Base-by-base conservation (phyloP, 2,113 vertebrate genomes). In the Glaucidium brasilianum region DNA sequence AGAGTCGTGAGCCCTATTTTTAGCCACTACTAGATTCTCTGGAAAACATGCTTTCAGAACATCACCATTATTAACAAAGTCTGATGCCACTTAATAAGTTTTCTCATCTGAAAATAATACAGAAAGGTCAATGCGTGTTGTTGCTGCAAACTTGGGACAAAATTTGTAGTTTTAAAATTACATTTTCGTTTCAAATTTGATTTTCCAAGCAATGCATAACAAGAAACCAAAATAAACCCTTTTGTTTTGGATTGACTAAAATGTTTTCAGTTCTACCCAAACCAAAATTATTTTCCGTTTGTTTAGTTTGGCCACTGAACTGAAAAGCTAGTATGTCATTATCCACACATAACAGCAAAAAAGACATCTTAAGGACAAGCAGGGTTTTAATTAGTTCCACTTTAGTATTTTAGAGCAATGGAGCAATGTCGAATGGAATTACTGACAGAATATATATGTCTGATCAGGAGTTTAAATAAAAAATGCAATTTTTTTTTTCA, bases 201-300 rank as follows among this genome's bases (percentile, higher is more conserved):
- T 79, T 94, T 90, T 88, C 25, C 60, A 81, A 80, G 43, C 47
- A 0, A 55, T 50, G 25, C 15, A 18, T 83, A 84, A 73, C 50
- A 85, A 83, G 55, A 88, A 91, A 76, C 41, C 4, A 58, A 94
- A 94, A 71, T 35, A 81, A 85, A 45, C 27, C 11, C 39, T 45
- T 88, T 88, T 84, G 73, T n/a, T 93, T 87, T 55, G 45, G 6
- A 22, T 91, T 88, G n/a, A 69, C 45, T 62, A 29, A 64, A 56
- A 93, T 62, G 64, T 88, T 91, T 80, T 84, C n/a, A 37, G 2
- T 80, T 77, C 50, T 92, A 87, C 72, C 6, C 91, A 89, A 95
- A 71, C 47, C 32, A 78, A 72, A 94, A 74, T 89, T 39, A 37
- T 91, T 94, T 94, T 92, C 79, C 35, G 7, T 89, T 91, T 96